These are phyloP conservation scores for Nycteola revayana DNA, from an alignment of 2,888 invertebrate genomes.

Conservation along the genomic window DNA sequence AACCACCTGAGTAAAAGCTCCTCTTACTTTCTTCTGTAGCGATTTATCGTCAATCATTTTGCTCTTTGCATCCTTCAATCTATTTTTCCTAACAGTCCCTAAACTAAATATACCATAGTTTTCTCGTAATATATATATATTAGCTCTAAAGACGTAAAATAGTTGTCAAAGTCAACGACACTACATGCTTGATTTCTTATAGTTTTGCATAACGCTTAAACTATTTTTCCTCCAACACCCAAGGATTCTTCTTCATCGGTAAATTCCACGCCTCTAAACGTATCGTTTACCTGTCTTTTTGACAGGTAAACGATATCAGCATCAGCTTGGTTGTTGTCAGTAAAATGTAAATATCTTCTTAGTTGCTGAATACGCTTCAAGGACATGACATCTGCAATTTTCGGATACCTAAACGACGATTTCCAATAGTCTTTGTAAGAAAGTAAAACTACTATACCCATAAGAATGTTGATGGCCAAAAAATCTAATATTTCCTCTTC, in stretches of 20 bases:
- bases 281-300: no score
- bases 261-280: slow-evolving; percentile 22
- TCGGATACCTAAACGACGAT: slow-evolving; percentile 14
- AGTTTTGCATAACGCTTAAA: slow-evolving; percentile 7
- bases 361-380: slow-evolving; percentile 34
- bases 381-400: slow-evolving; percentile 35
- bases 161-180: slow-evolving; percentile 18
- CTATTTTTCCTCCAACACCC: slow-evolving; percentile 27
- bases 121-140: background rate
- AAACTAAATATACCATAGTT: slow-evolving; percentile 8
- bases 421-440: slow-evolving; percentile 33
- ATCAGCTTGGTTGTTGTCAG: slow-evolving; percentile 29
- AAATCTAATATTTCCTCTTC: slow-evolving; percentile 31
- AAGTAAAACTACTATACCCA: slow-evolving; percentile 36
- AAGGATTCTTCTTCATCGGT: slow-evolving; percentile 2
- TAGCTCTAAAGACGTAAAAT: background rate
- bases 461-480: slow-evolving; percentile 33
- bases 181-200: slow-evolving; percentile 7
- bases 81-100: slow-evolving; percentile 18
- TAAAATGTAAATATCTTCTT: slow-evolving; percentile 33
- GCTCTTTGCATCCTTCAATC: slow-evolving; percentile 13
- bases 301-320: no score
- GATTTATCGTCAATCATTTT: slow-evolving; percentile 12
- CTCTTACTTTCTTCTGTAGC: slow-evolving; percentile 15
- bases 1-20: slow-evolving; percentile 9